Evolutionary conservation across 2,888 invertebrate genomes (phyloP).

Genomic region (Asteroscopus sphinx): DNA sequence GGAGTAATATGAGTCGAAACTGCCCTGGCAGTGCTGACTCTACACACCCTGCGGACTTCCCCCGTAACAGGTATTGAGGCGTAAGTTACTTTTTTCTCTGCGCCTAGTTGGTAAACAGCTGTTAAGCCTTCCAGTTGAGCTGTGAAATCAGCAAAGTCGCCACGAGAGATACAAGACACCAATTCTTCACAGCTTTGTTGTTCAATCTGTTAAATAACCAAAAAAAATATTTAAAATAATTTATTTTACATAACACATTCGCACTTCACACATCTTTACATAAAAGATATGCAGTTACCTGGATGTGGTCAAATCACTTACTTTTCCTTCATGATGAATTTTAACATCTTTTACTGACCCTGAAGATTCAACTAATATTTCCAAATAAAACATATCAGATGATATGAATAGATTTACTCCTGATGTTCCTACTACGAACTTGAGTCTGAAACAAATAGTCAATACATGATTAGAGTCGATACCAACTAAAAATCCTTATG

Average conservation of each 20-base stretch:
- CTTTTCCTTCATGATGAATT: slow-evolving; percentile 97
- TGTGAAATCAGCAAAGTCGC: slow-evolving; percentile 97
- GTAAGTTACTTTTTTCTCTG: slow-evolving; percentile 94
- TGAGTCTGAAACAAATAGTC: slow-evolving; percentile 90
- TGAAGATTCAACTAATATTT: slow-evolving; percentile 95
- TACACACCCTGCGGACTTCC: slow-evolving; percentile 53
- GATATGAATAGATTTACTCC: slow-evolving; percentile 96
- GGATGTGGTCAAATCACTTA: slow-evolving; percentile 60
- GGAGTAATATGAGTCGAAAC: slow-evolving; percentile 16
- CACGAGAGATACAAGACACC: slow-evolving; percentile 94
- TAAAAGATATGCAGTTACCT: slow-evolving; percentile 5
- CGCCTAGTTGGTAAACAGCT: slow-evolving; percentile 97
- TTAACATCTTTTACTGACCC: slow-evolving; percentile 97
- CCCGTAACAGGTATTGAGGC: slow-evolving; percentile 52
- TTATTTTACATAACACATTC: too few species aligned
- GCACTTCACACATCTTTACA: too few species aligned
- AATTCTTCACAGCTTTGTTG: slow-evolving; percentile 97
- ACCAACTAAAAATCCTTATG: too few species aligned
- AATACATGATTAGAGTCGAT: background rate
- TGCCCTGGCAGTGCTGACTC: slow-evolving; percentile 49
- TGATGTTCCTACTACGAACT: slow-evolving; percentile 95
- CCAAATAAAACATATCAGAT: slow-evolving; percentile 98
- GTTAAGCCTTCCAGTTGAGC: slow-evolving; percentile 97
- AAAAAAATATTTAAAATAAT: slow-evolving; percentile 5
- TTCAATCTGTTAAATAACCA: slow-evolving; percentile 80